phyloP scores from a whole-genome alignment of 2,888 invertebrate species.

The Tetropium fuscum region DNA sequence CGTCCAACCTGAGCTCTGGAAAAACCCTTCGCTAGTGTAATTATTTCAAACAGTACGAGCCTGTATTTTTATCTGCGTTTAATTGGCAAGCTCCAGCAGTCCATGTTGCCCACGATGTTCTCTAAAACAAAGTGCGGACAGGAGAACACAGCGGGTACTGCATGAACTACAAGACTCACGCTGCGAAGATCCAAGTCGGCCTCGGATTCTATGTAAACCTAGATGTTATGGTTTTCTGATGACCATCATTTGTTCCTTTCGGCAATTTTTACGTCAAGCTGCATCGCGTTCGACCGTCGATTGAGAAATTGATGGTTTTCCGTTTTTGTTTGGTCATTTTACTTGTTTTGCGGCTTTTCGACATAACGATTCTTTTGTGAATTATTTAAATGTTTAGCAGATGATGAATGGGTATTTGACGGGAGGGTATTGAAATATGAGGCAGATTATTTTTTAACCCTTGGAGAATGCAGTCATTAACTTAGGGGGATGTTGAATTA shows the following conservation, averaged over 20 bases:
- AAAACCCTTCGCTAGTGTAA: no score
- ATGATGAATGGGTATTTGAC: no score
- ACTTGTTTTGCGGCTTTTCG: not conserved
- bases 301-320: slow-evolving; percentile 13
- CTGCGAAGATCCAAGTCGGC: slow-evolving; percentile 48
- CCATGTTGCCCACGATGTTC: slow-evolving; percentile 29
- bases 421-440: no score
- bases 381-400: no score
- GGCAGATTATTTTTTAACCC: no score
- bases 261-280: slow-evolving; percentile 29
- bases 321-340: slow-evolving; percentile 13
- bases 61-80: not conserved
- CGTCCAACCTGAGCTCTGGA: no score
- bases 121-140: slow-evolving; percentile 52
- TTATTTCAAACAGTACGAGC: no score
- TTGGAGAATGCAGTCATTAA: no score
- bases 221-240: slow-evolving; percentile 44
- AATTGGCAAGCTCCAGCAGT: slow-evolving; percentile 26
- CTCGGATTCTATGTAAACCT: slow-evolving; percentile 45
- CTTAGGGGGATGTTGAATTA: no score
- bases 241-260: slow-evolving; percentile 50
- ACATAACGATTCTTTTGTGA: not conserved
- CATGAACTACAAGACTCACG: slow-evolving; percentile 55
- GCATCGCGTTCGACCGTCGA: not conserved
- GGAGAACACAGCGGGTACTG: slow-evolving; percentile 49